Evolutionary conservation across 2,888 invertebrate genomes (phyloP), one percentile per base, ranked within the genome.

Genomic region (Leistus spinibarbis): DNA sequence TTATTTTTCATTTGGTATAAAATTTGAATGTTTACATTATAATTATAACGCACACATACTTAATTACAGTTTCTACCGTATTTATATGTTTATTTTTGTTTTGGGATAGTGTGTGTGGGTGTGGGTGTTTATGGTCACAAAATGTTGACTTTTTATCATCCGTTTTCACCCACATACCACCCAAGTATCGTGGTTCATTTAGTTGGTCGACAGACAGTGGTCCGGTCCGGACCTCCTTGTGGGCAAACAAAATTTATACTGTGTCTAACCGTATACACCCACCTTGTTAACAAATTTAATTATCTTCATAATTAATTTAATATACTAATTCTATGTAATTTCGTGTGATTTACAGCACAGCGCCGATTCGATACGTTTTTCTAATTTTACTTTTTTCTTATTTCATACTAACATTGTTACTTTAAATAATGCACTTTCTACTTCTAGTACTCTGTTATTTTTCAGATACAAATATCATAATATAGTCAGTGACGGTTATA

Each of bases 231-330:
- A 60, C 60, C 60, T 60, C 60, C 60, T 60, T 60, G 60, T 60
- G 60, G 60, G 71, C 57, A 40, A 16, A 71, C 53, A 64, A 66
- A 53, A 71, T 71, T 71, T 71, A 71, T 71, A 71, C 63, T 54
- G 60, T 60, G 53, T 40, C 60, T 22, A 69, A 24, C 54, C 22
- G 56, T 24, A 69, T 63, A 71, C 71, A 64, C 71, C 71, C 71
- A 71, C 71, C 63, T 71, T 64, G 71, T 64, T 70, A 71, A 71
- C 64, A 71, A 71, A 71, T 71, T 71, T 71, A 71, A 71, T 71
- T 71, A 71, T 64, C 63, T 71, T 64, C 71, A 63, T 71, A 71
- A 71, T 71, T 71, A 71, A 71, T 71, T 71, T 71, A 64, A 71
- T 71, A 71, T 71, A 53, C 66, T 66, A 66, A 66, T 66, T 66